Percentiles rank a stretch among this genome's conserved stretches.
Conservation (phyloP, 2,113 vertebrate species). For the Tonatia bakeri region DNA sequence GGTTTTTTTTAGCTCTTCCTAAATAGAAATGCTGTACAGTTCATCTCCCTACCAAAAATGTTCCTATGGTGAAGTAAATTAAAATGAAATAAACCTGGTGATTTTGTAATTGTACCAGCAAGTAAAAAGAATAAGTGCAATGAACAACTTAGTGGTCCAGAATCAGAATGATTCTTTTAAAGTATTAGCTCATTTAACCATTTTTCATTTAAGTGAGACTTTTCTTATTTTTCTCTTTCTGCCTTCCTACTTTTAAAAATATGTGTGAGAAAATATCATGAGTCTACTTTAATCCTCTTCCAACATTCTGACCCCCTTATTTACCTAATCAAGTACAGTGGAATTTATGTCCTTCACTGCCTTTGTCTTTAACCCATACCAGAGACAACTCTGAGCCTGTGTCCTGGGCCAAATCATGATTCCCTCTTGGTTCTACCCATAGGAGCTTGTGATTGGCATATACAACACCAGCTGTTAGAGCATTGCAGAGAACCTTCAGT, state of each 20-base stretch:
- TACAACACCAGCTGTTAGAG: background rate
- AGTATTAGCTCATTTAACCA: background rate
- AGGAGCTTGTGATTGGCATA: background rate
- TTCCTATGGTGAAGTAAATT: background rate
- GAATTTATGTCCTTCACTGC: background rate
- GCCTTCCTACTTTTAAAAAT: background rate
- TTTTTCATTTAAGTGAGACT: background rate
- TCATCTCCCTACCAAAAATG: background rate
- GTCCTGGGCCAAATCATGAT: too few species aligned
- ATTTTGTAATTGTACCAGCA: background rate
- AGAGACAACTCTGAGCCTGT: background rate
- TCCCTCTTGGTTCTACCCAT: background rate
- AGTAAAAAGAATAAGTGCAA: background rate
- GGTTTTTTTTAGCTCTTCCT: background rate
- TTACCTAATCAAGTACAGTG: background rate
- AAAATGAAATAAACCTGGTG: background rate
- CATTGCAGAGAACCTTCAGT: background rate
- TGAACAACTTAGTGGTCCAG: background rate
- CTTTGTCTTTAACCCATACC: background rate
- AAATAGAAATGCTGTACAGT: background rate
- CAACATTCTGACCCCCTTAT: background rate
- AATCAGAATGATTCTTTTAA: background rate
- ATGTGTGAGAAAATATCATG: background rate
- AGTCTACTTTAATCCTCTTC: background rate
- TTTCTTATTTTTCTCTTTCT: background rate